phyloP scores from a whole-genome alignment of 2,888 invertebrate species.

The Harmothoe impar region DNA sequence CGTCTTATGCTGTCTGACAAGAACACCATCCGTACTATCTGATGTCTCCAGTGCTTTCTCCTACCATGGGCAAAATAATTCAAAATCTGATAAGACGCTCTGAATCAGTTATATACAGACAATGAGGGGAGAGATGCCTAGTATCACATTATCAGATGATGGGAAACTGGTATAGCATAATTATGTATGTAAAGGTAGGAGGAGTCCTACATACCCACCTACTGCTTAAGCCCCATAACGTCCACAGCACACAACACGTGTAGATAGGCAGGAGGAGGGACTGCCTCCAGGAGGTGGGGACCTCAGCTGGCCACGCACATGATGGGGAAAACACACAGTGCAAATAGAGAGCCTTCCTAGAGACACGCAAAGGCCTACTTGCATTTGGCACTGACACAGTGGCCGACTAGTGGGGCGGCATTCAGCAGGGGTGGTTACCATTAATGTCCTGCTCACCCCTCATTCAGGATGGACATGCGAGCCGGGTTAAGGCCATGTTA shows the following conservation, averaged over 20 bases:
- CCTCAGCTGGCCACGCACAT: not conserved
- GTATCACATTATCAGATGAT: too few relatives aligned
- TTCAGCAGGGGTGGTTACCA: slow-evolving; percentile 7
- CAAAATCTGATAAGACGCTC: too few relatives aligned
- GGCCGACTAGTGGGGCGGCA: slow-evolving; percentile 39
- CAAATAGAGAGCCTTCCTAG: not conserved
- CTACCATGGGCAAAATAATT: too few relatives aligned
- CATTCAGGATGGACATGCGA: not conserved
- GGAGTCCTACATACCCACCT: too few relatives aligned
- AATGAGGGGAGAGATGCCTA: too few relatives aligned
- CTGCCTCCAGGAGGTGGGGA: not conserved
- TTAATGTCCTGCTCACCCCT: not conserved
- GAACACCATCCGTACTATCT: too few relatives aligned
- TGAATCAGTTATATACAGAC: too few relatives aligned
- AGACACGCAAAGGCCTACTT: slow-evolving; percentile 34
- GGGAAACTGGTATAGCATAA: too few relatives aligned
- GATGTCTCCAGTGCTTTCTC: too few relatives aligned
- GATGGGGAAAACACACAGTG: slow-evolving; percentile 31
- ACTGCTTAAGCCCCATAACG: too few relatives aligned
- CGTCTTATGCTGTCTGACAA: too few relatives aligned
- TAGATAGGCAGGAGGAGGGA: not conserved
- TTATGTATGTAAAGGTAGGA: too few relatives aligned
- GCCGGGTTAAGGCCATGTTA: not conserved
- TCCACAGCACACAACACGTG: not conserved
- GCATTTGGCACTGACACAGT: slow-evolving; percentile 54